Evolutionary conservation across 23 tunicate species (phyloP).

Genomic region (Diplosoma virens): DNA sequence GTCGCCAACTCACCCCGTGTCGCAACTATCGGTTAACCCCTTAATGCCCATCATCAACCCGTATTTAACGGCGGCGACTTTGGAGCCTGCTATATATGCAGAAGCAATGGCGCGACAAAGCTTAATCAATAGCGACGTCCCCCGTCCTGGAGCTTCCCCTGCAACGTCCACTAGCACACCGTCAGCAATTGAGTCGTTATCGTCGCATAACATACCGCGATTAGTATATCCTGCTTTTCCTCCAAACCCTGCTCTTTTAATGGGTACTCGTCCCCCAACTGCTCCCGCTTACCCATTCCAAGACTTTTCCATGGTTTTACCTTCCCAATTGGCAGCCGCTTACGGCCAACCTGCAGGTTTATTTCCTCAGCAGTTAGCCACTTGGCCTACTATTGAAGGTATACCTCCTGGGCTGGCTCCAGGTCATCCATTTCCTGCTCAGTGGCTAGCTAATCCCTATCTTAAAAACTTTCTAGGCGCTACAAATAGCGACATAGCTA

Average conservation of each 20-base stretch:
- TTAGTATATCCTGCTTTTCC: conserved; percentile 37
- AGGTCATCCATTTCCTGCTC: conserved; percentile 16
- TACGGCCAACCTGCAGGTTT: conserved; percentile 45
- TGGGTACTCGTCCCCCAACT: conserved; percentile 14
- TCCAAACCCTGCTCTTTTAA: conserved; percentile 34
- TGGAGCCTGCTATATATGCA: conserved; percentile 30
- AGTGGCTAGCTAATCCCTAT: conserved; percentile 31
- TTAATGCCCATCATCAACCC: conserved; percentile 49
- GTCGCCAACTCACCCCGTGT: conserved; percentile 2
- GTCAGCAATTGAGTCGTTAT: conserved; percentile 1
- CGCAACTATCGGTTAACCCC: conserved; percentile 38
- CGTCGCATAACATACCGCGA: conserved; percentile 23
- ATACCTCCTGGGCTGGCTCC: conserved; percentile 1
- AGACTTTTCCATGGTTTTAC: conserved; percentile 47
- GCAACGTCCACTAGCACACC: conserved; percentile 28
- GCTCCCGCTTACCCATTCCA: conserved; percentile 28
- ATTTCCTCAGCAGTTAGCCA: conserved; percentile 3
- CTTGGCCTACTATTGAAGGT: conserved; percentile 24
- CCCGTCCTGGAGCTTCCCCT: conserved; percentile 26
- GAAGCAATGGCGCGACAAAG: conserved; percentile 46
- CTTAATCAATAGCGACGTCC: background rate
- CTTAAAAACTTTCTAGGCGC: conserved; percentile 32
- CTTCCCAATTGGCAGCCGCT: conserved; percentile 42
- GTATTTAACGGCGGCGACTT: background rate
- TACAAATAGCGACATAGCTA: background rate